Evolutionary conservation across 2,797 vertebrate species (phyloP).

Genomic region (Sternarchorhynchus goeldii): DNA sequence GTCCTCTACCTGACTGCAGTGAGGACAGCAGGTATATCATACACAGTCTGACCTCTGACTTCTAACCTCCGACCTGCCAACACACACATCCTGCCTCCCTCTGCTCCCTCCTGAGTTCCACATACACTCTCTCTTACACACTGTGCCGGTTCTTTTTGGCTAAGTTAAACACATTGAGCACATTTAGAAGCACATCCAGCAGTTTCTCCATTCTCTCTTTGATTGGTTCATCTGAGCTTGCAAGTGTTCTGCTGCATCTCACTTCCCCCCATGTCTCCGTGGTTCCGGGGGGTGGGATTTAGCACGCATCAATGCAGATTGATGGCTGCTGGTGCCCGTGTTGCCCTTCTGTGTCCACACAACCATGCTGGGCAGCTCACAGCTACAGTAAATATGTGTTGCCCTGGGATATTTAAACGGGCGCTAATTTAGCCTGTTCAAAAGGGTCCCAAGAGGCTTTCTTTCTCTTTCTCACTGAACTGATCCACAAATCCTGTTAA

Average conservation of each 20-base stretch:
- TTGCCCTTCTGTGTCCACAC: slow-evolving; percentile 49
- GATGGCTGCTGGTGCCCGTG: slow-evolving; percentile 54
- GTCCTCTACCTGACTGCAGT: slow-evolving; percentile 23
- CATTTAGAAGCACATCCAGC: slow-evolving; percentile 1
- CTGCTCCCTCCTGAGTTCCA: background rate
- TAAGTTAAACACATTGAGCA: background rate
- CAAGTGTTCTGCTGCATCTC: slow-evolving; percentile 20
- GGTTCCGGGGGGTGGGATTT: slow-evolving; percentile 28
- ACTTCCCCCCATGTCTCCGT: slow-evolving; percentile 23
- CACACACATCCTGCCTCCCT: slow-evolving; percentile 22
- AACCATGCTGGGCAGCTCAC: slow-evolving; percentile 48
- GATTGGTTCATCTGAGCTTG: slow-evolving; percentile 32
- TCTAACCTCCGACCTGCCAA: slow-evolving; percentile 13
- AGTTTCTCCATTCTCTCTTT: slow-evolving; percentile 36
- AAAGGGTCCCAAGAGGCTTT: slow-evolving; percentile 34
- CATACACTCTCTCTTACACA: background rate
- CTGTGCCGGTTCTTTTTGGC: background rate
- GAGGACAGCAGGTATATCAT: slow-evolving; percentile 71
- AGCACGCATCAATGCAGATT: slow-evolving; percentile 53
- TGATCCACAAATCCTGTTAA: background rate
- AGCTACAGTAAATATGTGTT: slow-evolving; percentile 48
- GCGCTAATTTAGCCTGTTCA: slow-evolving; percentile 52
- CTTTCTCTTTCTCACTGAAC: background rate
- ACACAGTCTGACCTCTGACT: slow-evolving; percentile 29
- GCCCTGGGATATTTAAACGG: slow-evolving; percentile 50